Base-by-base conservation (phyloP, 2,888 invertebrate genomes). In the Cheilosia vernalis region DNA sequence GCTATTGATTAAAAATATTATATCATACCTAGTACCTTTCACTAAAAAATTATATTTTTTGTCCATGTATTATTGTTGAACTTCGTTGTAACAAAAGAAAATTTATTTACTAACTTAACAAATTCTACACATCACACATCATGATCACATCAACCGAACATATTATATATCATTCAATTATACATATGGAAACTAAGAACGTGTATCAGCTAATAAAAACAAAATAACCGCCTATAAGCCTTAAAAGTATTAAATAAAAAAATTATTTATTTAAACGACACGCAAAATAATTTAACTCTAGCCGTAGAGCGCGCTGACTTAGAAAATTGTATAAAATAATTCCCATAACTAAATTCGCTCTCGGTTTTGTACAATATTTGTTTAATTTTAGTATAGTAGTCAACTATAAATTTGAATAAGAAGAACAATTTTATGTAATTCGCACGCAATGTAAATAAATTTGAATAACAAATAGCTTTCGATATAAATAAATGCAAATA, bases 141-240 rank as follows among this genome's bases (percentile, higher is more conserved):
- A 37, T 21, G 37, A 37, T 37, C 37, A 37, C 37, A 37, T 37
- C 37, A 13, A 37, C 13, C 13, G 13, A 37, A 37, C 37, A 37
- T 37, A 37, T 30, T 30, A 37, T 78, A 53, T 79, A 79, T 76
- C 66, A 84, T 76, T 80, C 19, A 80, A 80, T 64, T 79, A 78
- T 69, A 74, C 74, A 84, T 84, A 70, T 74, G 80, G 42, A 66
- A 55, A 79, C 55, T 51, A 21, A 58, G 24, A 80, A 37, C n/a
- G 61, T 53, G 42, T 74, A 67, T 77, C 76, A 67, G 58, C 53
- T 56, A 66, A 53, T 33, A 24, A 30, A 60, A 74, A 21, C 10
- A n/a, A 49, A 37, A 17, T n/a, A 53, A 73, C 79, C n/a, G 84
- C 84, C 79, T 84, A 55, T 84, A 79, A 84, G 84, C 84, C 84